Base-by-base conservation (phyloP, 2,797 vertebrate genomes). In the Artibeus lituratus region DNA sequence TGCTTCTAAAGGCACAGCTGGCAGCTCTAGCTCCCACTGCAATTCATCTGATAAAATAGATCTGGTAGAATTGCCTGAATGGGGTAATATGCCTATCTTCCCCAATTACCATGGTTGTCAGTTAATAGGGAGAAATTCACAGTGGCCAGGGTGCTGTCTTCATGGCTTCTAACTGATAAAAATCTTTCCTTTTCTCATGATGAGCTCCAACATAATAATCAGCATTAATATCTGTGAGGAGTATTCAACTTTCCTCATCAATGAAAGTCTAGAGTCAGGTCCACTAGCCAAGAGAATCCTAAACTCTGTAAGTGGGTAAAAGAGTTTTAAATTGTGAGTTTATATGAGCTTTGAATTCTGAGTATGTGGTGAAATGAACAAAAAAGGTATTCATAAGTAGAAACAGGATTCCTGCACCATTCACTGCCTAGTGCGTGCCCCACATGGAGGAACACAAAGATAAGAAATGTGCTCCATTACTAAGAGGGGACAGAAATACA, bases 91-190 rank as follows among this genome's bases (percentile, higher is more conserved):
- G 37, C 44, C 69, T 65, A 72, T 90, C 62, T 89, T 88, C 90
- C 69, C 82, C 77, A 92, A 51, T 88, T 86, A 95, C 83, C 37
- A 73, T n/a, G 80, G 81, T 83, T 87, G 92, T 8, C 77, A 86
- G 73, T 96, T 95, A 90, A 96, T 32, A 85, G 74, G 84, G 65
- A 90, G 72, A 72, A 93, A 92, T 73, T 87, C 72, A 65, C 69
- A n/a, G 7, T n/a, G 37, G 90, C 47, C 69, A 84, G 74, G 24
- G 53, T 57, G 6, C 37, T 91, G 69, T 82, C 81, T 95, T 87
- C 47, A 10, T 59, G 37, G n/a, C 59, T 59, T 86, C 49, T 73
- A 42, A 67, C 12, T 94, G 87, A 96, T 88, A 65, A 94, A 96
- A 86, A 92, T 51, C n/a, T 96, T 86, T 44, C 90, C 69, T 62